Evolutionary conservation across 2,797 vertebrate species (phyloP), one percentile per base, ranked within the genome.

Genomic region (Malurus leucopterus): DNA sequence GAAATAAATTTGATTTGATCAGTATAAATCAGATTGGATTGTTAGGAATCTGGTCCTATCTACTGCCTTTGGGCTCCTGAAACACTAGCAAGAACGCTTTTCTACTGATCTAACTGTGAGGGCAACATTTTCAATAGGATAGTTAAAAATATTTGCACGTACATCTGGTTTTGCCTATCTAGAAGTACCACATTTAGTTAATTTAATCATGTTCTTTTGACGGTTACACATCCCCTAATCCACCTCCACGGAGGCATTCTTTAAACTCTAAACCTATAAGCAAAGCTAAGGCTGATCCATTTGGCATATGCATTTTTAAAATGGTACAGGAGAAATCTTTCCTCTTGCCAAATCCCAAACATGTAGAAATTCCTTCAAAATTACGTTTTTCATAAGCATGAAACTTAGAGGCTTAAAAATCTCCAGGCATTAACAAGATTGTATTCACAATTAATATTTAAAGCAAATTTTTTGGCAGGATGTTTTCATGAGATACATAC

Each of bases 331-430:
- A 88, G 47, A 89, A 93, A 70, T 44, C 46, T 57, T 81, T 73
- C 46, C 41, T 50, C 57, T 65, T 84, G 27, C 30, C 34, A 64
- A 83, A 85, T 76, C 30, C 38, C 22, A 30, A 83, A 46, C 46
- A 85, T 54, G 26, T 64, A 71, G 69, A 89, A 90, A 83, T 72
- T 67, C 50, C 23, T 64, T 82, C 46, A 82, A 92, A 89, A 90
- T 55, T 82, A 65, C 69, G 88, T 30, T 75, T 71, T n/a, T 85
- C 55, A 70, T 53, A 27, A 73, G 15, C 41, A 49, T 46, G 54
- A 77, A 89, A 80, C 24, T 59, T 49, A 51, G 6, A 67, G n/a
- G 23, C 46, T 76, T 91, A 57, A 74, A 30, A 70, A 70, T 73
- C 27, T 73, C 46, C 16, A 75, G 47, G 40, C 36, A 67, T 44